Percentiles rank a stretch among this genome's conserved stretches.
phyloP scores from a whole-genome alignment of 2,113 vertebrate genomes.

The Delphinapterus leucas region DNA sequence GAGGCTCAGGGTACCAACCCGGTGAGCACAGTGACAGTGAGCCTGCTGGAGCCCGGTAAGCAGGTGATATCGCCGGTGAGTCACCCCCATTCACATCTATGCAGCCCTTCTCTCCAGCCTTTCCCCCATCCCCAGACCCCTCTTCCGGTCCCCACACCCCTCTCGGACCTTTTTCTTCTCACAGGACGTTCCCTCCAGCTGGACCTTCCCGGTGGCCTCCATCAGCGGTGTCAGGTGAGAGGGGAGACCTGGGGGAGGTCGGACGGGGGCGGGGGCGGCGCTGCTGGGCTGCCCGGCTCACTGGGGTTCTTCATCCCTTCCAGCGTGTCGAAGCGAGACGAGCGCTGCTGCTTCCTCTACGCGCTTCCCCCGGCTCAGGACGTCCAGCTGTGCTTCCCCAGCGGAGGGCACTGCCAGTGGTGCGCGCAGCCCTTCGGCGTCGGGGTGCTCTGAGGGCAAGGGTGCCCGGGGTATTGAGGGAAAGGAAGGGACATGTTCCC shows the following conservation, averaged over 20 bases:
- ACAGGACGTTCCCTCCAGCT: constrained; percentile 87
- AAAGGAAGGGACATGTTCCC: background rate
- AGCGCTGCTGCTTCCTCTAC: constrained; percentile 93
- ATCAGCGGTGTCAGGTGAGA: constrained; percentile 92
- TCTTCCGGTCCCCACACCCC: background rate
- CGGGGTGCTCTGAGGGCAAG: background rate
- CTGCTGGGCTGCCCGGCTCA: background rate
- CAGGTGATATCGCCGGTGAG: constrained; percentile 77
- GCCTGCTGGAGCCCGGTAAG: constrained; percentile 79
- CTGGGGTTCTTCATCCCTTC: background rate
- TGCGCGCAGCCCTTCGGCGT: constrained; percentile 71
- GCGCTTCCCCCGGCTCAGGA: constrained; percentile 88
- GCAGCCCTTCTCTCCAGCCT: background rate
- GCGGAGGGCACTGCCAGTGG: constrained; percentile 89
- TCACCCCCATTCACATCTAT: rapidly evolving
- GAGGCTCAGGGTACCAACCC: constrained; percentile 80
- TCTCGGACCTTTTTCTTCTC: background rate
- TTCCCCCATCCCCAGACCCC: background rate
- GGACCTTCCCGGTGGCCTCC: constrained; percentile 87
- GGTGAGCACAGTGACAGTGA: constrained; percentile 82
- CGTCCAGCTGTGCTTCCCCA: constrained; percentile 93
- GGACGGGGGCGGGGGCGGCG: rapidly evolving
- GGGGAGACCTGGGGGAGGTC: rapidly evolving
- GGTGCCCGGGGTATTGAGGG: background rate
- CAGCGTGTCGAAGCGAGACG: constrained; percentile 90